phyloP scores from a whole-genome alignment of 2,888 invertebrate species.

The Drosophila antonietae region DNA sequence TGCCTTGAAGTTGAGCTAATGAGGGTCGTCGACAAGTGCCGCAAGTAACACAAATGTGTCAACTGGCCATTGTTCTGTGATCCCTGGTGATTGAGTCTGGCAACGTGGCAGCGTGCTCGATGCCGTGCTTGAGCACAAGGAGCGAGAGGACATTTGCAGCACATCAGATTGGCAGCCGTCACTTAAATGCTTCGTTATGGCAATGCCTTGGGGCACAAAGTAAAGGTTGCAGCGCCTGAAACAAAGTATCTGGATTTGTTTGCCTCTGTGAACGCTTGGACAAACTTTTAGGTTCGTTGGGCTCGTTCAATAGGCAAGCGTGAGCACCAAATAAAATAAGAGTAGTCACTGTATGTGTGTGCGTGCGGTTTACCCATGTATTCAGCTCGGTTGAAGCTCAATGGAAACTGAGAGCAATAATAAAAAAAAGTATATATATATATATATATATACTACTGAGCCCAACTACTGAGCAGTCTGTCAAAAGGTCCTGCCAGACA shows the following conservation, averaged over 20 bases:
- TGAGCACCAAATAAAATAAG: conserved; percentile 20
- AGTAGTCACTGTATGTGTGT: background rate
- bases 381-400: conserved; percentile 41
- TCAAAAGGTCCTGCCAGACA: conserved; percentile 40
- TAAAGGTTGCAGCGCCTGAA: conserved; percentile 27
- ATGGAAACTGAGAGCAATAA: conserved; percentile 44
- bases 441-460: no score
- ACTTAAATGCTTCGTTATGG: conserved; percentile 26
- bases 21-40: conserved; percentile 27
- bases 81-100: conserved; percentile 33
- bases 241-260: conserved; percentile 21
- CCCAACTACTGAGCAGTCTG: conserved; percentile 19
- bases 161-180: conserved; percentile 43
- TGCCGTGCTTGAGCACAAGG: conserved; percentile 9
- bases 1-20: conserved; percentile 32
- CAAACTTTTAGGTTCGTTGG: conserved; percentile 12
- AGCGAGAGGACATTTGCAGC: conserved; percentile 25
- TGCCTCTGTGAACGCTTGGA: conserved; percentile 30
- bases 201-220: background rate
- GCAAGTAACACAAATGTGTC: conserved; percentile 29
- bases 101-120: background rate
- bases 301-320: conserved; percentile 21
- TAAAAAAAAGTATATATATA: background rate
- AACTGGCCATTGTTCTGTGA: conserved; percentile 37
- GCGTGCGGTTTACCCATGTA: conserved; percentile 29